phyloP scores from a whole-genome alignment of 2,113 vertebrate genomes.

The Gallinago paraguaiae region DNA sequence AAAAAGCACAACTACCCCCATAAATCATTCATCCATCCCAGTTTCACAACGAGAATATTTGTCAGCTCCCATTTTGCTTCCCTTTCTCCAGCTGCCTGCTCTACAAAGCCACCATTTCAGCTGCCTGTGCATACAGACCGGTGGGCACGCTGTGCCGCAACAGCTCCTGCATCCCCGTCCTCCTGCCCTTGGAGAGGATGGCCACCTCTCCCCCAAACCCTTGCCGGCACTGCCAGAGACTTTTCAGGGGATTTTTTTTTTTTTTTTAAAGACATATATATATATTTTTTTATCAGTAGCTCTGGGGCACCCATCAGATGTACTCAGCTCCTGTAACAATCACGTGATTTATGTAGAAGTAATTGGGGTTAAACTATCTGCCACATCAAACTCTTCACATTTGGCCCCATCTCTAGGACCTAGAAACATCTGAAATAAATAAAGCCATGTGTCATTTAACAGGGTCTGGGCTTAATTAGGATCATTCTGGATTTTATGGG shows the following conservation, averaged over 20 bases:
- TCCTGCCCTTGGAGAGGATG: not conserved
- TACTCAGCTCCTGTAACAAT: constrained; percentile 6
- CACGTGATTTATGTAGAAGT: constrained; percentile 62
- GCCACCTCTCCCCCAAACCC: not conserved
- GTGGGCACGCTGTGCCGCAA: not conserved
- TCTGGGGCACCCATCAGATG: not conserved
- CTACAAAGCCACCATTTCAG: constrained; percentile 51
- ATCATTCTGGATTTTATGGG: constrained; percentile 39
- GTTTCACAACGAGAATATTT: constrained; percentile 2
- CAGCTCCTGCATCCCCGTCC: not conserved
- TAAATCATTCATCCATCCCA: constrained; percentile 31
- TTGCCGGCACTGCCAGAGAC: not conserved
- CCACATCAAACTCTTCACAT: constrained; percentile 61
- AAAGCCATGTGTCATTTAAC: constrained; percentile 51
- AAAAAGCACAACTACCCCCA: not conserved
- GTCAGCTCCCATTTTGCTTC: constrained; percentile 31
- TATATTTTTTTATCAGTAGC: not conserved
- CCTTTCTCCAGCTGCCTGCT: not conserved
- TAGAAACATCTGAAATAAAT: constrained; percentile 71
- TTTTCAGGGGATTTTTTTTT: not conserved
- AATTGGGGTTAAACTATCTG: constrained; percentile 68
- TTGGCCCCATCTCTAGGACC: constrained; percentile 55
- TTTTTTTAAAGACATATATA: not conserved
- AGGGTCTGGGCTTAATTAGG: constrained; percentile 58
- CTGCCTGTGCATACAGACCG: not conserved